Evolutionary conservation across 2,888 invertebrate genomes (phyloP), one percentile per base, ranked within the genome.

Genomic region (Cheilosia scutellata): DNA sequence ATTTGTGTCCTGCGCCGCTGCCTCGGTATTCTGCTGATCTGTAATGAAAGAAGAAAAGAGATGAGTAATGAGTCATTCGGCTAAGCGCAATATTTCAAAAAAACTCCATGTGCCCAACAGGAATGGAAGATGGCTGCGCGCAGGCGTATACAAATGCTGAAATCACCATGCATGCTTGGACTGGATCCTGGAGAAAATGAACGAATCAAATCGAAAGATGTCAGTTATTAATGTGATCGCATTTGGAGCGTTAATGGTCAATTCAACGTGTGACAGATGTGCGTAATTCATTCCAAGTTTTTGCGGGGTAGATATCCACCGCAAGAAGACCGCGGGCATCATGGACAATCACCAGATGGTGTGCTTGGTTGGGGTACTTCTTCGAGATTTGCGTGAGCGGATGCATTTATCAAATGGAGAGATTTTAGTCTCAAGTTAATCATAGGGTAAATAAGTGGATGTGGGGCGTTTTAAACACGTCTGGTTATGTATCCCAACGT

Each of bases 141-240:
- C 82, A 86, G 76, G 82, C 82, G 86, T 72, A 11, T 37, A 66
- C 40, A 16, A 29, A 31, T 37, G 58, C 57, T 44, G 9, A 77
- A 76, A 62, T 77, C 68, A 68, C 53, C 53, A 33, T 16, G 7
- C 51, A 25, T 40, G 42, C 53, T n/a, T n/a, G 42, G 55, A 51
- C 53, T 29, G 42, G 47, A 58, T 58, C 40, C 49, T 49, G 66
- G 47, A 27, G 29, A 60, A 72, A 88, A 89, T 88, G 88, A 88
- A 90, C 90, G 91, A 91, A 92, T 91, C 91, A 91, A 92, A 90
- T 90, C 90, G 89, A 89, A 90, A 89, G 89, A 89, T 91, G 92
- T 91, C 92, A 92, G 92, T 91, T 92, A 92, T 92, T 92, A 92
- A 92, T 92, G 92, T 91, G 90, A 86, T 91, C 92, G 90, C 92